These are phyloP conservation scores for Alentia gelatinosa DNA, from an alignment of 2,888 invertebrate genomes.

Conservation along the genomic window DNA sequence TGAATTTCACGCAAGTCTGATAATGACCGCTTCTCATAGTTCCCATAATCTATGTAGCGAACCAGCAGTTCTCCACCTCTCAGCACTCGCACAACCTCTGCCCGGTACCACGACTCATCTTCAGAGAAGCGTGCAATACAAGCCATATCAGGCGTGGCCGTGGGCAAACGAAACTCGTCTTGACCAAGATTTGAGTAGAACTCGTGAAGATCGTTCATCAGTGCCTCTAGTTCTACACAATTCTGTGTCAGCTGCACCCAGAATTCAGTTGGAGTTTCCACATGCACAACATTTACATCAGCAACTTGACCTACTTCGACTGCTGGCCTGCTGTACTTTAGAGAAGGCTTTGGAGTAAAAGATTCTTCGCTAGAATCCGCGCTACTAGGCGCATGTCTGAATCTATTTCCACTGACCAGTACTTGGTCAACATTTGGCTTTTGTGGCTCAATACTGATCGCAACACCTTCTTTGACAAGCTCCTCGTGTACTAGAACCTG, in stretches of 20 bases:
- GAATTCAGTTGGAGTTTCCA: slow-evolving; percentile 69
- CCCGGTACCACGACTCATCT: slow-evolving; percentile 74
- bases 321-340: neutral
- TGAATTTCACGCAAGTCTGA: slow-evolving; percentile 13
- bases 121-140: slow-evolving; percentile 69
- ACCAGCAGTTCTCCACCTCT: slow-evolving; percentile 49
- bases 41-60: slow-evolving; percentile 34
- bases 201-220: slow-evolving; percentile 68
- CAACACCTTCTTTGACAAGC: neutral
- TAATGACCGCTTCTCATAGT: slow-evolving; percentile 31
- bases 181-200: slow-evolving; percentile 65
- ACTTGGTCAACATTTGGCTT: neutral
- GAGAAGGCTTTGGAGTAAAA: neutral
- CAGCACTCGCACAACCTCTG: slow-evolving; percentile 64
- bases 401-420: neutral
- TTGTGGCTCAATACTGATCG: neutral
- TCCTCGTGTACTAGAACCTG: slow-evolving; percentile 18
- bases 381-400: neutral
- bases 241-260: slow-evolving; percentile 69
- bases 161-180: slow-evolving; percentile 31
- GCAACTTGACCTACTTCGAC: neutral
- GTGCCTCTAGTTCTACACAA: slow-evolving; percentile 61
- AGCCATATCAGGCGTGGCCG: slow-evolving; percentile 15
- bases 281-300: slow-evolving; percentile 55
- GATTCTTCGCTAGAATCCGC: neutral